Evolutionary conservation across 2,888 invertebrate genomes (phyloP), one percentile per base, ranked within the genome.

Genomic region (Ischnus inquisitorius): DNA sequence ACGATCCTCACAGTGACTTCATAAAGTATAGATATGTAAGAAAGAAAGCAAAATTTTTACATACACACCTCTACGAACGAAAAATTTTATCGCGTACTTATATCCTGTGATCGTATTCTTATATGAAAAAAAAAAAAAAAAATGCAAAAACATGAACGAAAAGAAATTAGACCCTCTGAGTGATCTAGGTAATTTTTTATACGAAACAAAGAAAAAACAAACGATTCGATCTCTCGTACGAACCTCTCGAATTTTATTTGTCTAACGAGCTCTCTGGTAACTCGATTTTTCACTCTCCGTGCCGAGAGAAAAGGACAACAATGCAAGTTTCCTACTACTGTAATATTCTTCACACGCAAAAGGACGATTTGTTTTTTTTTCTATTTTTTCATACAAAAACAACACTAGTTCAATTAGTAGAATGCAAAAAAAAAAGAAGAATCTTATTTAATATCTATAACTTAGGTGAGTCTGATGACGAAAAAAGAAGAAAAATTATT

Each of bases 1-100:
- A 93, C 92, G 14, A 92, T 93, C 80, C 87, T 93, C 82, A 92
- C 93, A 25, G 93, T 93, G 79, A 93, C 93, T 77, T 93, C 93
- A 83, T 93, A 91, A 93, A 88, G 85, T 74, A 46, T 71, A 81
- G 68, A 54, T 75, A 60, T 67, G 41, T 83, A 80, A 83, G 48
- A 76, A 65, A 60, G 48, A 34, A 19, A 54, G 19, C 10, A 22
- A 54, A 10, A 54, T 8, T 75, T 54, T 57, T 77, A 77, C 43
- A 67, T 57, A 77, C 43, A 68, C 34, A 65, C 57, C 64, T 69
- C 77, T 79, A 39, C 19, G 16, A 81, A 76, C 19, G 65, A 48
- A 74, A 25, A 79, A 80, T 75, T 84, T 67, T 19, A 75, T 71
- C 80, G 81, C 82, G 84, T 80, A 84, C 80, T 82, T 84, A 82